Evolutionary conservation across 2,888 invertebrate genomes (phyloP).

Genomic region (Melinaea marsaeus): DNA sequence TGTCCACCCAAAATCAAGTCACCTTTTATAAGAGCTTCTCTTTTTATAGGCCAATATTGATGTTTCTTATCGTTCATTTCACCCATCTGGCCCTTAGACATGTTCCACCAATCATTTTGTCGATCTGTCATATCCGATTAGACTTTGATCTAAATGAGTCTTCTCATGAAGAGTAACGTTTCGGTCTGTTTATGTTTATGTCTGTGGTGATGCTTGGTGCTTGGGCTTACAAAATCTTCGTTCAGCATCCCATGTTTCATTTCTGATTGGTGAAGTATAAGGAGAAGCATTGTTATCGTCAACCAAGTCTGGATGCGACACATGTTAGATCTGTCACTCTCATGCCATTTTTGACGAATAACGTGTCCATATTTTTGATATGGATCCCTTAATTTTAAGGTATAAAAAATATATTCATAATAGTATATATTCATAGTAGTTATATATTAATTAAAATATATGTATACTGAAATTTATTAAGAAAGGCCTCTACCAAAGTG

Average conservation of each 20-base stretch:
- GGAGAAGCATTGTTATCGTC: slow-evolving; percentile 54
- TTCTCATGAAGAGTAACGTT: slow-evolving; percentile 41
- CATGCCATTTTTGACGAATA: slow-evolving; percentile 55
- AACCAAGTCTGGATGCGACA: slow-evolving; percentile 59
- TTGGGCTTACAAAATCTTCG: slow-evolving; percentile 42
- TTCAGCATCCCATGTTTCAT: slow-evolving; percentile 47
- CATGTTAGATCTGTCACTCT: slow-evolving; percentile 55
- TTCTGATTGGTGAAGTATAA: slow-evolving; percentile 52
- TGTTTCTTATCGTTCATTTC: slow-evolving; percentile 64
- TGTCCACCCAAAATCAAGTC: slow-evolving; percentile 94
- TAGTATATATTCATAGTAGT: too few species aligned
- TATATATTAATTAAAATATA: too few species aligned
- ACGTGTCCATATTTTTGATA: slow-evolving; percentile 50
- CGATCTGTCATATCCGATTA: slow-evolving; percentile 39
- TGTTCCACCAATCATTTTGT: slow-evolving; percentile 56
- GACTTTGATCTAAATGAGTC: slow-evolving; percentile 45
- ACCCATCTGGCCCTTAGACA: slow-evolving; percentile 57
- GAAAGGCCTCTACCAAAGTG: too few species aligned
- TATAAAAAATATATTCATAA: too few species aligned
- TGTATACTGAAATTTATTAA: too few species aligned
- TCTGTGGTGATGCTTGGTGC: slow-evolving; percentile 55
- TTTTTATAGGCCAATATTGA: slow-evolving; percentile 87
- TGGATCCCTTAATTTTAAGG: slow-evolving; percentile 52
- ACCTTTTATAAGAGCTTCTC: slow-evolving; percentile 91
- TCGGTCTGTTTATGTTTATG: slow-evolving; percentile 58